Conservation (phyloP, 2,113 vertebrate species). For the Bos javanicus region DNA sequence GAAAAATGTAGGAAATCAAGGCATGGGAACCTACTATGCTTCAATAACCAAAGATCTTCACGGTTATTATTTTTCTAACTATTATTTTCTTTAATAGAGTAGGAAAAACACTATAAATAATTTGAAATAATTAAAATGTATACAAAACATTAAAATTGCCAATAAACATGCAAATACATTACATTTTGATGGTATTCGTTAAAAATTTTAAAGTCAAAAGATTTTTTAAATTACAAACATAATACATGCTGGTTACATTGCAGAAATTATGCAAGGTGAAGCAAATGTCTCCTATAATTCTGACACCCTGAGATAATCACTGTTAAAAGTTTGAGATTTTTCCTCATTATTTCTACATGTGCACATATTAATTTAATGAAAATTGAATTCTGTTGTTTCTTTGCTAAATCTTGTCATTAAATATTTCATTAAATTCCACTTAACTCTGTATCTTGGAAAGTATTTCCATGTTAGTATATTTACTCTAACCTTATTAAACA, state of each 20-base stretch:
- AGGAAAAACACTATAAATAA: neutral
- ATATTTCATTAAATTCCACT: neutral
- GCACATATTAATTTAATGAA: neutral
- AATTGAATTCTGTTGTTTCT: neutral
- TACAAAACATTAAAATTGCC: neutral
- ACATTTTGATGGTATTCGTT: neutral
- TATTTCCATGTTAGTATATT: neutral
- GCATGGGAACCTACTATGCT: neutral
- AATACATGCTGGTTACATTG: neutral
- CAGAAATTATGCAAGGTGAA: neutral
- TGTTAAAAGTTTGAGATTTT: neutral
- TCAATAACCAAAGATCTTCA: neutral
- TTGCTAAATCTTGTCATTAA: neutral
- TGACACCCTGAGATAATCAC: neutral
- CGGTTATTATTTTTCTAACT: neutral
- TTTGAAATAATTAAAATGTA: neutral
- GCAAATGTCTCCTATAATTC: neutral
- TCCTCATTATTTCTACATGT: neutral
- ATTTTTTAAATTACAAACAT: neutral
- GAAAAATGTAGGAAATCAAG: neutral
- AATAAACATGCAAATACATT: neutral
- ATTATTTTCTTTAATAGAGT: neutral
- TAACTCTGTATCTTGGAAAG: neutral
- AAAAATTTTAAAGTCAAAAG: neutral
- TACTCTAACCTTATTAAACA: neutral